These are phyloP conservation scores for Merluccius polli DNA, from an alignment of 2,797 vertebrate species.

Conservation along the genomic window DNA sequence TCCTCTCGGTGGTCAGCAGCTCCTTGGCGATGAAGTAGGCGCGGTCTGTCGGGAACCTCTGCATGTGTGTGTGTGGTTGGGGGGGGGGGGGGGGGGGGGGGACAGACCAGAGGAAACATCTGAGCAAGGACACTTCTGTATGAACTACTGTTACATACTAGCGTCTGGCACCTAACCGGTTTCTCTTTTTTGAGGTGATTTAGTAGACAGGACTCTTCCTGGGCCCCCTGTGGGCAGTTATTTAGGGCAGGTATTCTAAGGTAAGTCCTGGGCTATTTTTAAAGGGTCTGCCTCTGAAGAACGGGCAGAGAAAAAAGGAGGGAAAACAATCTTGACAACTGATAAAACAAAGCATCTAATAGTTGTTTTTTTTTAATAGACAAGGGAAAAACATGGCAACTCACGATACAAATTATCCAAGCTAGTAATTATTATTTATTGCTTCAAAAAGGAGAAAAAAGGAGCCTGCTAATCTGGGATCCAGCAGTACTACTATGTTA, in stretches of 20 bases:
- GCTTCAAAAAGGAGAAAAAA: not conserved
- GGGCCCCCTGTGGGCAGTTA: conserved; percentile 35
- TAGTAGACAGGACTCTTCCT: conserved; percentile 29
- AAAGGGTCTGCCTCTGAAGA: conserved; percentile 20
- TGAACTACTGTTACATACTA: not conserved
- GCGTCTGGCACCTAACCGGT: conserved; percentile 14
- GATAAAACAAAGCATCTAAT: not conserved
- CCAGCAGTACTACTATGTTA: too few relatives aligned
- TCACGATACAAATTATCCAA: too few relatives aligned
- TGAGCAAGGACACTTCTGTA: not conserved
- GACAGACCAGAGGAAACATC: not conserved
- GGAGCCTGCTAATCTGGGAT: too few relatives aligned
- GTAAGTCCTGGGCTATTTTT: conserved; percentile 47
- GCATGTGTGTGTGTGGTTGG: conserved; percentile 31
- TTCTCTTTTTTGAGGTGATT: conserved; percentile 22
- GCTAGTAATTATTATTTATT: not conserved
- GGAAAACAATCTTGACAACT: not conserved
- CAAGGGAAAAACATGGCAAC: too few relatives aligned
- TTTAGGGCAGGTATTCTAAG: conserved; percentile 53
- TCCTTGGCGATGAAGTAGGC: conserved; percentile 96
- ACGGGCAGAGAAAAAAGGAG: not conserved
- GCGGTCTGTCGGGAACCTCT: conserved; percentile 90
- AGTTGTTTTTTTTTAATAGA: too few relatives aligned
- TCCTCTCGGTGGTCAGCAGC: conserved; percentile 88
- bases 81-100: too few relatives aligned